These are phyloP conservation scores for Ophiothrix spiculata DNA, from an alignment of 35 echinoderm and acorn worm genomes.

Conservation along the genomic window DNA sequence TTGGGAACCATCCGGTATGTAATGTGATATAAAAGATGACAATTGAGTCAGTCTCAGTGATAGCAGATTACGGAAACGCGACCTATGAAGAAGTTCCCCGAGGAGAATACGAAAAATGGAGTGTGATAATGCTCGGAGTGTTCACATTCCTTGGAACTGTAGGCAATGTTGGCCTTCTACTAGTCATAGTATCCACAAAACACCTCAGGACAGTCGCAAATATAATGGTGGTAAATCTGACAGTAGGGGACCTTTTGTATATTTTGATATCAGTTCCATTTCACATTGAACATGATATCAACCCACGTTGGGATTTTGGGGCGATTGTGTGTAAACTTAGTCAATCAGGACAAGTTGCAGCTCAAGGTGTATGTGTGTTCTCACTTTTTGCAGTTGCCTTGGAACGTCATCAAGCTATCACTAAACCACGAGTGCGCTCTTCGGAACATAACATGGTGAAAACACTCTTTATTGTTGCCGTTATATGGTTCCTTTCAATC, in stretches of 20 bases:
- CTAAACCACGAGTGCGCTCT: slow-evolving; percentile 19
- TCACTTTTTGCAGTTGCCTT: slow-evolving; percentile 49
- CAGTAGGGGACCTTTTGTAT: slow-evolving; percentile 64
- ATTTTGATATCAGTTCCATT: slow-evolving; percentile 59
- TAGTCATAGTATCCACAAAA: slow-evolving; percentile 42
- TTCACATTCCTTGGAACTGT: slow-evolving; percentile 43
- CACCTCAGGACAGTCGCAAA: slow-evolving; percentile 63
- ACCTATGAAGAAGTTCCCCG: neutral
- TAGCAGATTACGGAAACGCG: neutral
- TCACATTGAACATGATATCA: slow-evolving; percentile 49
- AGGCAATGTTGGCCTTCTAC: slow-evolving; percentile 55
- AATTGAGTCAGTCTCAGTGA: too few relatives aligned
- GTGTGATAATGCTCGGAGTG: neutral
- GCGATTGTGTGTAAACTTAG: slow-evolving; percentile 50
- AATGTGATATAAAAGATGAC: too few relatives aligned
- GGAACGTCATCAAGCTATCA: slow-evolving; percentile 64
- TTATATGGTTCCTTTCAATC: slow-evolving; percentile 49
- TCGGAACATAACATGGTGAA: slow-evolving; percentile 21
- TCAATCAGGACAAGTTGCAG: slow-evolving; percentile 50
- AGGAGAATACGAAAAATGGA: neutral
- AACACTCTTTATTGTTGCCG: neutral
- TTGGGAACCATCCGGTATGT: too few relatives aligned
- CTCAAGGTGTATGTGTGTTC: slow-evolving; percentile 69
- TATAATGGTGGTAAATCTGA: slow-evolving; percentile 69
- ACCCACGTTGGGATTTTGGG: slow-evolving; percentile 53